Evolutionary conservation across 2,888 invertebrate species (phyloP), one percentile per base, ranked within the genome.

Genomic region (Cecidostiba fungosa): DNA sequence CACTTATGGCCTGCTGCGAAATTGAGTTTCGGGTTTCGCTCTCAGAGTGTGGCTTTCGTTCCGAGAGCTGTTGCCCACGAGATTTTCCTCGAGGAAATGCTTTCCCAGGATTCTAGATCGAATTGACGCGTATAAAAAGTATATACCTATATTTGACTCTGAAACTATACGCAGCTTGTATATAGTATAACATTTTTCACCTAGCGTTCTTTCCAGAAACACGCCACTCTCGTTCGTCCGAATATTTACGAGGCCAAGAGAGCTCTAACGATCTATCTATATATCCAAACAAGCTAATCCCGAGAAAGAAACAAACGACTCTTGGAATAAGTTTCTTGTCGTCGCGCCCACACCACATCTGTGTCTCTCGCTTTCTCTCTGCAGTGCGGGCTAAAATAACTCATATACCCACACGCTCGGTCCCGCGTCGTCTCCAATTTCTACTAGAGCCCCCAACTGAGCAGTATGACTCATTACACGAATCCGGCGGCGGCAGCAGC

Each of bases 311-410:
- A 29, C 66, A 66, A 66, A 66, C 66, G 66, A 26, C 66, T 66
- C 66, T 29, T 66, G 26, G 26, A 29, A 43, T 43, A 43, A 66
- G 66, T 66, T 66, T 66, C 66, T 66, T 29, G 66, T 66, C 43
- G 50, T 32, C 54, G 32, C 29, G 84, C 84, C 85, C 84, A 74
- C 84, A 74, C 84, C 78, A 79, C 82, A 81, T 87, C 89, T 72
- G 59, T 84, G 87, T 86, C 86, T 23, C 19, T 14, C 29, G 14
- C 16, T 19, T 10, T 4, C 50, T 5, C 19, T 50, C 5, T 50
- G 50, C 19, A 5, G 10, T 50, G 3, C 19, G 19, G 62, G 62
- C 62, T 26, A 66, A 66, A 66, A 66, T 66, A 66, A 66, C 66
- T 66, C 66, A 26, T 14, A 8, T 59, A 8, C 4, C 16, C 29